Evolutionary conservation across 2,797 vertebrate genomes (phyloP), one percentile per base, ranked within the genome.

Genomic region (Coccyzus lansbergi): DNA sequence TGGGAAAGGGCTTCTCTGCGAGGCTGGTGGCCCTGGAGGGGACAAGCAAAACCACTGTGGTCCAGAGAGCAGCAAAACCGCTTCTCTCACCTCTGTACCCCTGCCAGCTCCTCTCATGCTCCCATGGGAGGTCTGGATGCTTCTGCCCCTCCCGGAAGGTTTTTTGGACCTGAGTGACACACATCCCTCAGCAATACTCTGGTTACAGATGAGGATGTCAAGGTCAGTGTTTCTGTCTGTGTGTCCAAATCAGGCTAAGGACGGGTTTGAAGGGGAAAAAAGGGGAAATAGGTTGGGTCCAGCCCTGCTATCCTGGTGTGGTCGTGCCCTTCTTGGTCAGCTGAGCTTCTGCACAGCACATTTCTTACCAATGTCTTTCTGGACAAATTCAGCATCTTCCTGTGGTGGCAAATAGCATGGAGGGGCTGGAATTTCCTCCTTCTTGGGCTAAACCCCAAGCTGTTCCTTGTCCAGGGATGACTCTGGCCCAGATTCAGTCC

Each of bases 231-330:
- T 72, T 11, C 77, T 10, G 22, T 15, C 71, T 34, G 3, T 3
- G 29, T 4, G 42, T 49, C 58, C 26, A 17, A 10, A 64, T 1
- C 1, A 72, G 42, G 77, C 60, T 44, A 4, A 49, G 26, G 75
- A 42, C 24, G 70, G 34, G 56, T 4, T 1, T 29, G 48, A 17
- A 24, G 62, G 55, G 1, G 6, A 17, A 22, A 28, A 53, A 28
- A 29, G 18, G 16, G 11, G 11, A 34, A 8, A 40, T 33, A 33
- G 17, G 29, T 13, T 0, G 3, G 58, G 9, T 13, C 8, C 34
- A 24, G 79, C n/a, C 10, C 31, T 3, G 1, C 38, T 63, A 10
- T 21, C 34, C 58, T 0, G 0, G 0, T 2, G 3, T 10, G 24
- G 49, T 17, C 13, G 11, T 13, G 9, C 6, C 68, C 44, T 3